Conservation (phyloP, 2,888 invertebrate genomes). For the Apodemia zela region DNA sequence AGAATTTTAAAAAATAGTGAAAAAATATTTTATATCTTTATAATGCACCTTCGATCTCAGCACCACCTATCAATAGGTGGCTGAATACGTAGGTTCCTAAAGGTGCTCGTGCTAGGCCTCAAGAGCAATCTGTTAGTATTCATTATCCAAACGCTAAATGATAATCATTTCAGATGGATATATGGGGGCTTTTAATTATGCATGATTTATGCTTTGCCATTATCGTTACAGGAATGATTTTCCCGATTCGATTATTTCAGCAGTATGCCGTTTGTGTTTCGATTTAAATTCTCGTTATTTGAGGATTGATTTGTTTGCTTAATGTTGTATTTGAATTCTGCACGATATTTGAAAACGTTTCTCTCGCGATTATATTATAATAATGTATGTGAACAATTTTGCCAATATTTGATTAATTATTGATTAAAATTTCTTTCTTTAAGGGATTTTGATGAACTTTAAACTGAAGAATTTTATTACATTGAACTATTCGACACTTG, state of each 20-base stretch:
- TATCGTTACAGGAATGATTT: constrained; percentile 28
- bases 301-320: background rate
- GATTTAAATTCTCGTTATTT: constrained; percentile 24
- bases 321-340: background rate
- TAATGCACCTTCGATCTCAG: too few relatives aligned
- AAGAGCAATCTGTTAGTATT: constrained; percentile 34
- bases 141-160: constrained; percentile 35
- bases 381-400: too few relatives aligned
- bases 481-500: too few relatives aligned
- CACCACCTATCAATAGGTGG: too few relatives aligned
- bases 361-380: too few relatives aligned
- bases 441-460: too few relatives aligned
- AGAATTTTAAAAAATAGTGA: too few relatives aligned
- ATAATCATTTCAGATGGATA: constrained; percentile 35
- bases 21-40: too few relatives aligned
- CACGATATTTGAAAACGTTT: background rate
- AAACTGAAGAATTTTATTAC: too few relatives aligned
- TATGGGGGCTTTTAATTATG: constrained; percentile 39
- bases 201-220: constrained; percentile 33
- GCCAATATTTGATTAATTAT: too few relatives aligned
- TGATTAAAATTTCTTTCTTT: too few relatives aligned
- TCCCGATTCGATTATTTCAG: constrained; percentile 21
- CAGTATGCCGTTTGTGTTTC: constrained; percentile 18
- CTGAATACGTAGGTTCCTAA: too few relatives aligned
- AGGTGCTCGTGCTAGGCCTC: constrained; percentile 23